Evolutionary conservation across 2,797 vertebrate genomes (phyloP).

Genomic region (Pelodytes ibericus): DNA sequence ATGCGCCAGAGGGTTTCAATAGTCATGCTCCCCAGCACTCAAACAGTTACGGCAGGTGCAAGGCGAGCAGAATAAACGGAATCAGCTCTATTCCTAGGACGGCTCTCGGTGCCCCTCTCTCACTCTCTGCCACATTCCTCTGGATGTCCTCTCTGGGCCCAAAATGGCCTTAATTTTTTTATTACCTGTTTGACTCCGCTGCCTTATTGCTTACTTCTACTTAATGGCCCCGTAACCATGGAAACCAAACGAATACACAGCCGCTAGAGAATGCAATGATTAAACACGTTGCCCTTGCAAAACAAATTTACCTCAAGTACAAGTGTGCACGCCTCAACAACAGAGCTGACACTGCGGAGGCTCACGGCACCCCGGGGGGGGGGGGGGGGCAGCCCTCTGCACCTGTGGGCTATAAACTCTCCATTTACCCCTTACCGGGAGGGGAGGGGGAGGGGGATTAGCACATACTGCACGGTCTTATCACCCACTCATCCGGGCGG

Average conservation of each 20-base stretch:
- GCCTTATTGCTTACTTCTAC: constrained; percentile 99
- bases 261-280: constrained; percentile 99
- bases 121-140: constrained; percentile 83
- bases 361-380: constrained; percentile 14
- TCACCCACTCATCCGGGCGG: not conserved
- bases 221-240: constrained; percentile 99
- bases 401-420: constrained; percentile 38
- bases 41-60: no score
- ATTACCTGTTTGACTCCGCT: constrained; percentile 99
- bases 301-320: constrained; percentile 94
- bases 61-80: not conserved
- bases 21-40: no score
- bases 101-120: constrained; percentile 46
- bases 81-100: not conserved
- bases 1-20: no score
- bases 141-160: constrained; percentile 83
- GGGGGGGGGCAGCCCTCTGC: constrained; percentile 16
- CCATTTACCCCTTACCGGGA: not conserved
- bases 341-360: constrained; percentile 30
- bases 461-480: not conserved
- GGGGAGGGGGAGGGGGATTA: not conserved
- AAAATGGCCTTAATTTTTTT: constrained; percentile 99
- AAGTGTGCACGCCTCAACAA: constrained; percentile 78
- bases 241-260: constrained; percentile 99
- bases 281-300: constrained; percentile 99